phyloP scores from a whole-genome alignment of 2,888 invertebrate genomes.

The Euclidia mi region DNA sequence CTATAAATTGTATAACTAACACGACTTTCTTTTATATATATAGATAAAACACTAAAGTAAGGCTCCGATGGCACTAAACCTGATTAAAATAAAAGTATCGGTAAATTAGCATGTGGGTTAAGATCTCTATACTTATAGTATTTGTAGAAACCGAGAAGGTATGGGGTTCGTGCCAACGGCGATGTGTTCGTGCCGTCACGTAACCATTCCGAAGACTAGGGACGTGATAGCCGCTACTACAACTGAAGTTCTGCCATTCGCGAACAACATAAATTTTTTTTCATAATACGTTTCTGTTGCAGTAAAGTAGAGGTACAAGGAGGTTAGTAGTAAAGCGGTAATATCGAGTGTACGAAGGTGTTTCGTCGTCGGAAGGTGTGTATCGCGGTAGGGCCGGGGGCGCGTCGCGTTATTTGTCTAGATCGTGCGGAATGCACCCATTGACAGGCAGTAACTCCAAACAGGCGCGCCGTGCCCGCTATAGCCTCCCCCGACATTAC shows the following conservation, averaged over 20 bases:
- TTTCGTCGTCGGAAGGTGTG: slow-evolving; percentile 2
- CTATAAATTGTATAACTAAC: too few species aligned
- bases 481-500: slow-evolving; percentile 25
- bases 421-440: slow-evolving; percentile 61
- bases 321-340: slow-evolving; percentile 26
- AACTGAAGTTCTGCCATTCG: slow-evolving; percentile 15
- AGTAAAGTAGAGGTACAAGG: slow-evolving; percentile 5
- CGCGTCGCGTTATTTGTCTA: slow-evolving; percentile 60
- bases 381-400: slow-evolving; percentile 31
- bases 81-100: not conserved
- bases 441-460: slow-evolving; percentile 33
- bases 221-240: slow-evolving; percentile 52
- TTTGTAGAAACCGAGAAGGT: slow-evolving; percentile 40
- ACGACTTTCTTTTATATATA: too few species aligned
- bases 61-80: too few species aligned
- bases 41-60: too few species aligned
- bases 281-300: slow-evolving; percentile 18
- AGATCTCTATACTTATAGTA: slow-evolving; percentile 33
- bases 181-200: slow-evolving; percentile 51
- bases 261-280: not conserved
- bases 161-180: slow-evolving; percentile 46
- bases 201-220: slow-evolving; percentile 42
- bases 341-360: slow-evolving; percentile 25
- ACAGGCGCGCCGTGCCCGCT: slow-evolving; percentile 16
- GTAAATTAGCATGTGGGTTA: slow-evolving; percentile 27